Evolutionary conservation across 2,113 vertebrate species (phyloP), one percentile per base, ranked within the genome.

Genomic region (Numenius arquata): DNA sequence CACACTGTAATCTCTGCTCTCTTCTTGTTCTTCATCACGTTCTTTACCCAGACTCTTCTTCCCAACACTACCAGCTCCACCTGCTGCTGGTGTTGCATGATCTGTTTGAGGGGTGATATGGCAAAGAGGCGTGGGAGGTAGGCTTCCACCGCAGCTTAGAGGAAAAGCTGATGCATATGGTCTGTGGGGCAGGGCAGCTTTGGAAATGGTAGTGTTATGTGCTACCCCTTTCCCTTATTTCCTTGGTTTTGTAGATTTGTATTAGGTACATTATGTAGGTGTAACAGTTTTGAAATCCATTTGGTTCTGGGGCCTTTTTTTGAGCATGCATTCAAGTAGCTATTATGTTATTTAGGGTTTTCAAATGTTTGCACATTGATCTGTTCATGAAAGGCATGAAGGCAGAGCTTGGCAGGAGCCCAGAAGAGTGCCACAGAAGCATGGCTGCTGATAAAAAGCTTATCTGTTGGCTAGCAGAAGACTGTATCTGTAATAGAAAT

Each of bases 381-480:
- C 62, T 70, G 26, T 71, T 83, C 80, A 59, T 75, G 67, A 92
- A 95, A 92, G 72, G 36, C 92, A 45, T 1, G 40, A 81, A 8
- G 2, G 77, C 70, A 95, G 86, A 93, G 65, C 58, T 91, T 95
- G 94, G 92, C 95, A 95, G 90, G 53, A 76, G 61, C 86, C 86
- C 94, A 95, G 80, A 55, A 79, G 47, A 87, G 45, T 82, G 66
- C 36, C 80, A 93, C 61, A 85, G 95, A 94, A 68, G 89, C 83
- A 77, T 20, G 63, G 91, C 47, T 91, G 58, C 77, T 96, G 93
- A 94, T 95, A 94, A 92, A 96, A 92, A 95, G 81, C 94, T 97
- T 96, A 96, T 93, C 96, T 92, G 62, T 62, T 87, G 81, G 70
- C 74, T 95, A 79, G 85, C 94, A 95, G 96, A 94, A 91, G 62